phyloP scores from a whole-genome alignment of 2,797 vertebrate species.

The Galaxias olidus region DNA sequence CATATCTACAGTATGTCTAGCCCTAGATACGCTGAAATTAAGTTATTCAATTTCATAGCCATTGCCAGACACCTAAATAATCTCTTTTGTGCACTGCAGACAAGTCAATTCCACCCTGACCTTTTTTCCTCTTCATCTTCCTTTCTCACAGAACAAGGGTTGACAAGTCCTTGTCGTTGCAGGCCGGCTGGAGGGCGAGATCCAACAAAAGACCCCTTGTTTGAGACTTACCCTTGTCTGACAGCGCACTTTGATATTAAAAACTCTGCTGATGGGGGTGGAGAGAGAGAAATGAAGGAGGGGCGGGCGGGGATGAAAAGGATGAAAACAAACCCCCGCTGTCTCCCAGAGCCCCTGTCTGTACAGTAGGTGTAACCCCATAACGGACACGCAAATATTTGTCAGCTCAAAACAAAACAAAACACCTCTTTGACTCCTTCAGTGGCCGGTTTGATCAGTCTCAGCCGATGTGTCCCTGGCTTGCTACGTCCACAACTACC shows the following conservation, averaged over 20 bases:
- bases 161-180: slow-evolving; percentile 66
- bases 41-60: slow-evolving; percentile 78
- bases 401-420: slow-evolving; percentile 80
- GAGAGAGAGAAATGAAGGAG: slow-evolving; percentile 7
- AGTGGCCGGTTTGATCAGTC: slow-evolving; percentile 58
- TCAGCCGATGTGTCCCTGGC: slow-evolving; percentile 50
- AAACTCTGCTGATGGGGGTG: slow-evolving; percentile 62
- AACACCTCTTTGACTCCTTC: slow-evolving; percentile 65
- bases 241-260: slow-evolving; percentile 75
- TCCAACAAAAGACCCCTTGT: slow-evolving; percentile 69
- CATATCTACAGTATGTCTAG: slow-evolving; percentile 55
- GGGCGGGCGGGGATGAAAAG: slow-evolving; percentile 42
- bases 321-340: slow-evolving; percentile 77
- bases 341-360: slow-evolving; percentile 68
- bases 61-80: slow-evolving; percentile 68
- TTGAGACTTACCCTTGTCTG: slow-evolving; percentile 67
- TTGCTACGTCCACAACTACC: slow-evolving; percentile 59
- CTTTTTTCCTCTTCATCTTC: slow-evolving; percentile 51
- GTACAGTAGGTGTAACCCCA: slow-evolving; percentile 74
- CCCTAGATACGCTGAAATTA: slow-evolving; percentile 72
- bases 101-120: slow-evolving; percentile 54
- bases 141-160: slow-evolving; percentile 66
- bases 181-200: slow-evolving; percentile 58
- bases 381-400: slow-evolving; percentile 81
- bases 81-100: slow-evolving; percentile 60